Evolutionary conservation across 2,113 vertebrate species (phyloP).

Genomic region (Sapajus apella): DNA sequence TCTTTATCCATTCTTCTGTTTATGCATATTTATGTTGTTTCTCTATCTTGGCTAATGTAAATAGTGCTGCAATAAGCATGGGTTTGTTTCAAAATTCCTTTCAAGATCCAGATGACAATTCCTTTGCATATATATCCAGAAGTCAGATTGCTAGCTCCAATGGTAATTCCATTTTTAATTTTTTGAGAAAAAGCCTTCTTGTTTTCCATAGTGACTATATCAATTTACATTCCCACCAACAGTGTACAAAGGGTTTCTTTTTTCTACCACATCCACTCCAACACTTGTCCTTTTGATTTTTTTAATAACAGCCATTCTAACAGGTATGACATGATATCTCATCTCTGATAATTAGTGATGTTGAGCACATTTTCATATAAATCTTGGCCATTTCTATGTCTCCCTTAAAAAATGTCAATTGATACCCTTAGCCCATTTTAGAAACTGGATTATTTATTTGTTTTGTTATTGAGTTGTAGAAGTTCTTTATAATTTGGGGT

Average conservation of each 20-base stretch:
- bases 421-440: not conserved
- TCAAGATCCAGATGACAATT: not conserved
- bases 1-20: not conserved
- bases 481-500: not conserved
- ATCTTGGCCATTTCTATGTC: not conserved
- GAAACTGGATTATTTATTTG: not conserved
- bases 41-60: not conserved
- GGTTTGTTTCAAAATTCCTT: not conserved
- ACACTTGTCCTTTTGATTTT: not conserved
- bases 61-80: not conserved
- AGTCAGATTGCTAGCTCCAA: not conserved
- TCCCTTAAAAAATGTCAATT: not conserved
- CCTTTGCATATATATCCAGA: not conserved
- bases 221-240: not conserved
- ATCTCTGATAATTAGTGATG: not conserved
- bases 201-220: not conserved
- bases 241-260: not conserved
- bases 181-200: not conserved
- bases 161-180: not conserved
- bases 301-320: not conserved
- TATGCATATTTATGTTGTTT: not conserved
- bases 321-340: not conserved
- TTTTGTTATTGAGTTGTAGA: not conserved
- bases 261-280: not conserved
- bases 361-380: not conserved